Percentiles rank a stretch among this genome's conserved stretches.
Conservation (phyloP, 2,888 invertebrate genomes). For the Eustalomyia histrio region DNA sequence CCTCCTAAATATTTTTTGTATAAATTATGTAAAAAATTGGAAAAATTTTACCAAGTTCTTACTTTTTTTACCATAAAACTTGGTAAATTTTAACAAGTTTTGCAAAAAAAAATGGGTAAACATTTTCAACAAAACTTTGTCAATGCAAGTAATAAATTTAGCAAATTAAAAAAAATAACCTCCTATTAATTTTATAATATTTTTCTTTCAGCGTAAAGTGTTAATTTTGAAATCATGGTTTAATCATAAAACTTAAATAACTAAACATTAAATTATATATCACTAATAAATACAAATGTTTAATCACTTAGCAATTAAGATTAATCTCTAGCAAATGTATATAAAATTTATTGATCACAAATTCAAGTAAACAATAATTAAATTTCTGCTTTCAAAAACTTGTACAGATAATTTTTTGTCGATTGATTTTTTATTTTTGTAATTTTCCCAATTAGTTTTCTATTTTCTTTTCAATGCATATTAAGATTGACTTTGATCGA, state of each 20-base stretch:
- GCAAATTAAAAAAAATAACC: too few species aligned
- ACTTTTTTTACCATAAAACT: too few species aligned
- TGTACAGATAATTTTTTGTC: background rate
- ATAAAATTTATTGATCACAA: slow-evolving; percentile 8
- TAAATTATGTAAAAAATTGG: too few species aligned
- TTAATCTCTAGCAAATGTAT: background rate
- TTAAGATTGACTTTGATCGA: slow-evolving; percentile 48
- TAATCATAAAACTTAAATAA: background rate
- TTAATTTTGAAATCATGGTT: background rate
- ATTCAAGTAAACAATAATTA: slow-evolving; percentile 17
- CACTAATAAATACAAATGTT: background rate
- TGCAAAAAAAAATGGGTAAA: too few species aligned
- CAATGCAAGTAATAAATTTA: too few species aligned
- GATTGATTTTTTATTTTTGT: background rate
- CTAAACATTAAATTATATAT: background rate
- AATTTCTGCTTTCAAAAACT: slow-evolving; percentile 2
- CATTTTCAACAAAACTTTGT: too few species aligned
- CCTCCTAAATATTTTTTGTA: too few species aligned
- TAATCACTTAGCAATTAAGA: slow-evolving; percentile 11
- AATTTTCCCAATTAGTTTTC: background rate
- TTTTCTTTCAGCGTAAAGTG: background rate
- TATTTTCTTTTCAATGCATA: slow-evolving; percentile 16
- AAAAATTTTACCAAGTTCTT: too few species aligned
- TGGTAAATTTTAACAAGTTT: too few species aligned
- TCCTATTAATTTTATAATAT: too few species aligned